Conservation (phyloP, 2,888 invertebrate genomes). For the Cryptophagus acutangulus region DNA sequence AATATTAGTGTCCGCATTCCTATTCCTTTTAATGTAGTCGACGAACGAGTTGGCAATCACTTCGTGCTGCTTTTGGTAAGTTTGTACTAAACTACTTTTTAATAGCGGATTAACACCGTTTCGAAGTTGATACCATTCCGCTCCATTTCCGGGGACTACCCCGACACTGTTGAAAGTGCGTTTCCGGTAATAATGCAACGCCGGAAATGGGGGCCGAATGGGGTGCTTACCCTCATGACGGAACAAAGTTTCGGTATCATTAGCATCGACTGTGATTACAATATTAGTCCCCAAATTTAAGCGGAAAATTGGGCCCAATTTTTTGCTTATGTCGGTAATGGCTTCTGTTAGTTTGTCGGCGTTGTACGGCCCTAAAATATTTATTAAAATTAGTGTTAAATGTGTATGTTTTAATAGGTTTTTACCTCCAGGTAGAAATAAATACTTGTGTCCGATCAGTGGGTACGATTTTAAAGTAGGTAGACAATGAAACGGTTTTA, state of each 20-base stretch:
- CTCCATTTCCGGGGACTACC: conserved; percentile 55
- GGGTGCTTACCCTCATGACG: conserved; percentile 52
- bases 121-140: conserved; percentile 55
- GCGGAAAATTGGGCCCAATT: conserved; percentile 51
- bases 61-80: conserved; percentile 45
- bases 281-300: conserved; percentile 46
- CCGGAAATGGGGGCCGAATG: conserved; percentile 51
- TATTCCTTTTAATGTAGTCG: conserved; percentile 40
- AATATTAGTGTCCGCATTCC: conserved; percentile 30
- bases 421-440: conserved; percentile 43
- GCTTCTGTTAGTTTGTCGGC: conserved; percentile 47
- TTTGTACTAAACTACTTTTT: conserved; percentile 45
- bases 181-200: conserved; percentile 49
- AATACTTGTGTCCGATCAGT: conserved; percentile 41
- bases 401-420: conserved; percentile 11
- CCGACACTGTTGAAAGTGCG: conserved; percentile 49
- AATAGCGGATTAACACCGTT: conserved; percentile 52
- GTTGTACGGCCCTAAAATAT: conserved; percentile 41
- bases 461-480: conserved; percentile 38
- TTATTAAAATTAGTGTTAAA: conserved; percentile 1
- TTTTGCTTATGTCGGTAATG: conserved; percentile 43
- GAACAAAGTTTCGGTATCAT: conserved; percentile 49
- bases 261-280: conserved; percentile 50
- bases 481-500: conserved; percentile 30
- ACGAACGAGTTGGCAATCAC: conserved; percentile 49